These are phyloP conservation scores for Megaleporinus macrocephalus DNA, from an alignment of 2,113 vertebrate genomes.

Conservation along the genomic window DNA sequence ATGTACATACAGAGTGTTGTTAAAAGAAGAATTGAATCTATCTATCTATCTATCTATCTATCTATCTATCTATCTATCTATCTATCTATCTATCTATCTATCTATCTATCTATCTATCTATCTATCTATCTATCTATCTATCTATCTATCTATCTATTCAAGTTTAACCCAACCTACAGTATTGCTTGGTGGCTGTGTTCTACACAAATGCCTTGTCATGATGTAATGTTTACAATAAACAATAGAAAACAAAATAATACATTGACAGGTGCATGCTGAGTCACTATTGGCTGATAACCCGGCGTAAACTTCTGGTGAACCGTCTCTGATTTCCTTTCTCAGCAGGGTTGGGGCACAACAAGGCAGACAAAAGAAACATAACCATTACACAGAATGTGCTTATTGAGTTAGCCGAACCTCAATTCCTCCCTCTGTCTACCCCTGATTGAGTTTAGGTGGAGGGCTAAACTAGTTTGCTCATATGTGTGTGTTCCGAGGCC, in stretches of 20 bases:
- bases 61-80: no score
- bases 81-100: no score
- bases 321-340: neutral
- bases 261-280: constrained; percentile 18
- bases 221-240: neutral
- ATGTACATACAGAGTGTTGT: no score
- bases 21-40: no score
- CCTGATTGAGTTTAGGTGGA: neutral
- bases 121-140: no score
- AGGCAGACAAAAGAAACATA: neutral
- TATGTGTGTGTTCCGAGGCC: neutral
- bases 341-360: neutral
- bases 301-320: neutral
- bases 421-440: neutral
- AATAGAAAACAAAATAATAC: neutral
- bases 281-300: constrained; percentile 12
- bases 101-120: no score
- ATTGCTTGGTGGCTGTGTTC: neutral
- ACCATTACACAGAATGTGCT: neutral
- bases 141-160: no score
- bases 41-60: no score
- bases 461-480: neutral
- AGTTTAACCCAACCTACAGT: neutral
- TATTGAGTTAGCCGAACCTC: constrained; percentile 16
- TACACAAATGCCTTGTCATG: neutral